phyloP scores from a whole-genome alignment of 2,113 vertebrate species.

The Megaleporinus macrocephalus region DNA sequence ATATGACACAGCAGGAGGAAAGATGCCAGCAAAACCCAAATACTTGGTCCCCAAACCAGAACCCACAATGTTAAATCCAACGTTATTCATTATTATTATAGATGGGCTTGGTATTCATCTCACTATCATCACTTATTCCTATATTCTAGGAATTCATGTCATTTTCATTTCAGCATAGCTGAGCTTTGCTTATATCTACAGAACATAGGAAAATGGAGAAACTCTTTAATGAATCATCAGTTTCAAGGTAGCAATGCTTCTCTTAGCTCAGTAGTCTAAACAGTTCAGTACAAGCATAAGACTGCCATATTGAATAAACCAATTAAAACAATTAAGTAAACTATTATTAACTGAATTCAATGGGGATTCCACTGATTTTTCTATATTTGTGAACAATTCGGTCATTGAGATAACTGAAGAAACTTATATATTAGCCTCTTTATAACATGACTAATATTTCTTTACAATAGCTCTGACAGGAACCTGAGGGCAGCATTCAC shows the following conservation, averaged over 20 bases:
- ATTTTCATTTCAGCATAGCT: neutral
- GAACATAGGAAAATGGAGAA: no score
- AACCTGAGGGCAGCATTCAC: no score
- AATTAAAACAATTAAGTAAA: slow-evolving; percentile 30
- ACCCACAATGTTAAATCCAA: slow-evolving; percentile 43
- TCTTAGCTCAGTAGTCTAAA: neutral
- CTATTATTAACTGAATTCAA: no score
- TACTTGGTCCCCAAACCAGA: slow-evolving; percentile 61
- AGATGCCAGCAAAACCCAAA: slow-evolving; percentile 47
- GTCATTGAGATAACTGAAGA: no score
- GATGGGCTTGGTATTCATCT: neutral
- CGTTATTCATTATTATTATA: neutral
- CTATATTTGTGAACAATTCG: no score
- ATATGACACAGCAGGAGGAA: neutral
- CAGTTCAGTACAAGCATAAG: neutral
- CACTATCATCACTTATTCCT: neutral
- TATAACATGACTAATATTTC: no score
- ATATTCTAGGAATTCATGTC: neutral
- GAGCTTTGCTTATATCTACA: neutral
- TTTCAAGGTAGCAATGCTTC: no score
- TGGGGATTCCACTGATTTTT: no score
- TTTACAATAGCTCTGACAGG: no score
- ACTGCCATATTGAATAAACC: neutral
- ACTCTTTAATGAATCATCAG: neutral
- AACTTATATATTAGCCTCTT: no score